Evolutionary conservation across 2,113 vertebrate genomes (phyloP).

Genomic region (Cebus imitator): DNA sequence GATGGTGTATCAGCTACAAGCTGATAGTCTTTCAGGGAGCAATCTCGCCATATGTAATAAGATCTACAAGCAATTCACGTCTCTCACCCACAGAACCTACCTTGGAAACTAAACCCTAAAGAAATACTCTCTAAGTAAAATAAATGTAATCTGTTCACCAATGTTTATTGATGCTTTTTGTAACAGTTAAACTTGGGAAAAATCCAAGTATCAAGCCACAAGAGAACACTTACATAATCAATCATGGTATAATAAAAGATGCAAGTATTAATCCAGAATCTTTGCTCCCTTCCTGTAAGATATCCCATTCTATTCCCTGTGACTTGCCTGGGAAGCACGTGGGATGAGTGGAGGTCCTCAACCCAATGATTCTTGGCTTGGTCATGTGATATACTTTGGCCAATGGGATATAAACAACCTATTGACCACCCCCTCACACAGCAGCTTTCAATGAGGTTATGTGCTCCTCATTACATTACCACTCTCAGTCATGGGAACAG

Average conservation of each 20-base stretch:
- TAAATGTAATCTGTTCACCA: background rate
- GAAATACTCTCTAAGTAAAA: slow-evolving; percentile 23
- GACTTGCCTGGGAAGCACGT: background rate
- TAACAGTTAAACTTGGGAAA: background rate
- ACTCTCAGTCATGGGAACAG: background rate
- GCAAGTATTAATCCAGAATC: background rate
- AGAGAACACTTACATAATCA: background rate
- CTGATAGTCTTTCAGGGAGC: background rate
- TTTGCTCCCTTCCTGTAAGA: background rate
- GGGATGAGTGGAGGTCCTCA: background rate
- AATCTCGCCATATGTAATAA: background rate
- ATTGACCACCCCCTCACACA: background rate
- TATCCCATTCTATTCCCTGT: background rate
- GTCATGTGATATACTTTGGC: background rate
- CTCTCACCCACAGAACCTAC: slow-evolving; percentile 35
- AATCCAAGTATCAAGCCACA: background rate
- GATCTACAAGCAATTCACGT: background rate
- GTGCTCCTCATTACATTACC: background rate
- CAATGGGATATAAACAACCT: background rate
- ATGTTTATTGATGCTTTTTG: background rate
- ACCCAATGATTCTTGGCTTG: background rate
- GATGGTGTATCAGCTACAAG: background rate
- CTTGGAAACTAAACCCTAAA: background rate
- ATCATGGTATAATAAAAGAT: background rate
- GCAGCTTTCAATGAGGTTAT: background rate